phyloP scores from a whole-genome alignment of 2,113 vertebrate species.

The Xenus cinereus region DNA sequence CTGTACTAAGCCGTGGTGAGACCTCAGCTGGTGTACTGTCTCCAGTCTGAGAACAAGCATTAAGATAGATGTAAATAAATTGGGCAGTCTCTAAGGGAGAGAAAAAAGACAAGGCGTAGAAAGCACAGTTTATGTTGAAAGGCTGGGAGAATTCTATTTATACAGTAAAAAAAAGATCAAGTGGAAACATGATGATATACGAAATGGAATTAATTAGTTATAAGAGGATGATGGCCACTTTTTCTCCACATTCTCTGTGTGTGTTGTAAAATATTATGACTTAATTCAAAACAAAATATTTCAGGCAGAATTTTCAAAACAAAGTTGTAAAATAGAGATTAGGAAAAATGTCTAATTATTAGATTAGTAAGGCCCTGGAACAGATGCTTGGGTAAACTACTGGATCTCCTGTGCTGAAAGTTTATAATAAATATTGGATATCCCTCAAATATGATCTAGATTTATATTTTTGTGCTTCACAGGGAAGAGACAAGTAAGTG shows the following conservation, averaged over 20 bases:
- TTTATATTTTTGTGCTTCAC: background rate
- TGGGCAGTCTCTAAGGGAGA: background rate
- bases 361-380: background rate
- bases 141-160: background rate
- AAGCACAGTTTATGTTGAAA: background rate
- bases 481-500: background rate
- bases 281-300: background rate
- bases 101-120: background rate
- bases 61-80: background rate
- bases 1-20: background rate
- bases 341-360: background rate
- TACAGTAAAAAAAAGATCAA: background rate
- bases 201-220: background rate
- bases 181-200: background rate
- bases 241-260: background rate
- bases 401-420: background rate
- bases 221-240: background rate
- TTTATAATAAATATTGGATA: background rate
- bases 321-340: background rate
- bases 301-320: background rate
- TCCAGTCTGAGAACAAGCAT: background rate
- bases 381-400: background rate
- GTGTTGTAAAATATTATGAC: background rate
- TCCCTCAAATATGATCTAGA: background rate
- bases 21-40: background rate